Base-by-base conservation (phyloP, 2,888 invertebrate species). In the Sesia apiformis region DNA sequence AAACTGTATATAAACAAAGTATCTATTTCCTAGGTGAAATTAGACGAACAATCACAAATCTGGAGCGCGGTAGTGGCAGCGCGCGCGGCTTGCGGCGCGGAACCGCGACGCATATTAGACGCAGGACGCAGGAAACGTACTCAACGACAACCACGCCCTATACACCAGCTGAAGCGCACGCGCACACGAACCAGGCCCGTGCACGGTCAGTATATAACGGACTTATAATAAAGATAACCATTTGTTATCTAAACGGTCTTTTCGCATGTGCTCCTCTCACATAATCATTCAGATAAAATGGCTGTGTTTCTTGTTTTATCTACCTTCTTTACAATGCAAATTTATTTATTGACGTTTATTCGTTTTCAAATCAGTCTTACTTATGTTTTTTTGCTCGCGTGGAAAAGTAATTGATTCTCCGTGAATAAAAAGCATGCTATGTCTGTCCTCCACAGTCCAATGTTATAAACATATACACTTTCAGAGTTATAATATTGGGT, bases 31-130 rank as follows among this genome's bases (percentile, higher is more conserved):
- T 63, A 86, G 87, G 96, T 96, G 63, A 91, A 93, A 0, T 80
- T 97, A 6, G 97, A 97, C 67, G 97, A 98, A 84, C 95, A 96
- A 6, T 91, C 60, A 79, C 80, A 3, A 82, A 86, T 64, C 63
- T 61, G 52, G 63, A 64, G 55, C 74, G 73, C 56, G 74, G 79
- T 38, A 70, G 64, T 54, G 73, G 66, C 39, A 70, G 70, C 57
- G 78, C 73, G 39, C 62, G 70, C 46, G 65, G 73, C 54, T 58
- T 61, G 38, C 61, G 62, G 43, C 7, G 50, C 51, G 64, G 65
- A 55, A 63, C 63, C 55, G 56, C 69, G 61, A 61, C 55, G 61
- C 59, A 54, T 55, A 65, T 55, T 63, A 64, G 64, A 60, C 56
- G 65, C 68, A 59, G 70, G 66, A 40, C 73, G 73, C 23, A 60